These are phyloP conservation scores for Intellagama lesueurii DNA, from an alignment of 2,797 vertebrate species.

Conservation along the genomic window DNA sequence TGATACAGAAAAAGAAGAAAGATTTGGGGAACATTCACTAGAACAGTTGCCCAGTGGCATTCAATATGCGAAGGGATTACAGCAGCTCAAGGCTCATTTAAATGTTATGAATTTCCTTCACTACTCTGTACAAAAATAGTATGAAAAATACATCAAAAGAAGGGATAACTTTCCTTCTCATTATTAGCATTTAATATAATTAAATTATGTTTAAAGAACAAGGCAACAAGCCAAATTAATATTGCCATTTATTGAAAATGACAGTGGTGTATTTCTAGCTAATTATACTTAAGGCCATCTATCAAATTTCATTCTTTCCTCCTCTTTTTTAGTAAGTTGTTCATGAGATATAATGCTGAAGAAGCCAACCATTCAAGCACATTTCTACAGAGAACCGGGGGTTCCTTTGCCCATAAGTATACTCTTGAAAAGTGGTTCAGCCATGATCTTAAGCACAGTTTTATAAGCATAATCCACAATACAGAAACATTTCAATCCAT, in stretches of 20 bases:
- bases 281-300: background rate
- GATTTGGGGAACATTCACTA: background rate
- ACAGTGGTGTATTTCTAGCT: background rate
- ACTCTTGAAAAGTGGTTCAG: background rate
- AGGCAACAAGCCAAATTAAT: background rate
- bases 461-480: background rate
- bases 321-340: background rate
- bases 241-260: background rate
- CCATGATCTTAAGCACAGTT: background rate
- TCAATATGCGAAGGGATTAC: background rate
- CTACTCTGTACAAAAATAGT: background rate
- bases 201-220: constrained; percentile 4
- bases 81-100: background rate
- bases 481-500: background rate
- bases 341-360: background rate
- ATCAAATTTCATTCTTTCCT: background rate
- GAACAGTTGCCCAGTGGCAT: background rate
- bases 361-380: background rate
- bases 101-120: background rate
- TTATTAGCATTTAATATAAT: background rate
- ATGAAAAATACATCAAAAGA: background rate
- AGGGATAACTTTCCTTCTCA: background rate
- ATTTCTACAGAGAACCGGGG: background rate
- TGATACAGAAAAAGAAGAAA: too few relatives aligned
- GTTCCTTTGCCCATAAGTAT: background rate